Conservation (phyloP, 2,113 vertebrate species). For the Stigmatopora argus region DNA sequence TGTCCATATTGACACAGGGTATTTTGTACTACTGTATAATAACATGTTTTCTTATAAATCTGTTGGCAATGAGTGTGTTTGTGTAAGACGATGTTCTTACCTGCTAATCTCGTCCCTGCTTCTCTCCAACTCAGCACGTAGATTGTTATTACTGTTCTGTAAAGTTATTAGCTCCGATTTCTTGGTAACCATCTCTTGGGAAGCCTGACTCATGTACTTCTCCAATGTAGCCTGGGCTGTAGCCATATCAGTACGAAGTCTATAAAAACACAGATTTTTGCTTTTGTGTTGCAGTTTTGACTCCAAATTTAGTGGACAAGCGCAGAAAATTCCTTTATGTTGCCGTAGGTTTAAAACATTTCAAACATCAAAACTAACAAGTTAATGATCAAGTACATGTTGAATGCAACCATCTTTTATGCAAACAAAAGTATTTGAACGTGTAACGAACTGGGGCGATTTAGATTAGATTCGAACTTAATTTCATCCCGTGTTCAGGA, state of each 20-base stretch:
- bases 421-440: background rate
- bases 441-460: background rate
- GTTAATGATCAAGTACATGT: no score
- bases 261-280: conserved; percentile 28
- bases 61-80: background rate
- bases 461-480: background rate
- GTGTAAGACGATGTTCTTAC: conserved; percentile 37
- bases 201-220: conserved; percentile 63
- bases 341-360: no score
- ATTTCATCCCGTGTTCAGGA: no score
- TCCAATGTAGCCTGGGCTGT: conserved; percentile 62
- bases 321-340: no score
- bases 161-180: conserved; percentile 67
- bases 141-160: conserved; percentile 54
- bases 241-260: conserved; percentile 61
- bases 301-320: no score
- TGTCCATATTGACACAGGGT: background rate
- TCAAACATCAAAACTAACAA: no score
- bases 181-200: conserved; percentile 66
- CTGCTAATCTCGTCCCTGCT: conserved; percentile 68
- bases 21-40: background rate
- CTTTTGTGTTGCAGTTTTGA: background rate
- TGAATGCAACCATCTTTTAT: no score
- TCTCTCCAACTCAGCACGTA: conserved; percentile 59
- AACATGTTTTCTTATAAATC: background rate